Evolutionary conservation across 2,797 vertebrate genomes (phyloP).

Genomic region (Jordanella pulchra): DNA sequence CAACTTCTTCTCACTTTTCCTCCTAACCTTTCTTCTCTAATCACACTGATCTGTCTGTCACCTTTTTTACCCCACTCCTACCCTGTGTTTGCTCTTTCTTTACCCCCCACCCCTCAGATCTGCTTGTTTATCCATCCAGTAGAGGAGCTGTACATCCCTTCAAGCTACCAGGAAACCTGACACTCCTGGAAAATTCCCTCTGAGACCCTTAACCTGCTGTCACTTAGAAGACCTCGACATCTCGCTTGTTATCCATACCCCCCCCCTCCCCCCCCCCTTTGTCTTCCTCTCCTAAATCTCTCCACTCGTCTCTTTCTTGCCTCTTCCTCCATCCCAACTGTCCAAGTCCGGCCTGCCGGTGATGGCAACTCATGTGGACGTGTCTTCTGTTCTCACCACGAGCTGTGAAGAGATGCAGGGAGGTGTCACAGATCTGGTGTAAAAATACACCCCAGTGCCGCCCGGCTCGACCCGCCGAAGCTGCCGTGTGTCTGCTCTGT

Average conservation of each 20-base stretch:
- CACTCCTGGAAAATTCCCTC: constrained; percentile 46
- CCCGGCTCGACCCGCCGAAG: constrained; percentile 47
- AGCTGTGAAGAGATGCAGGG: constrained; percentile 71
- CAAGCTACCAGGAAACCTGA: constrained; percentile 27
- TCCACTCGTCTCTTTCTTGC: constrained; percentile 25
- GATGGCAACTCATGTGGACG: constrained; percentile 72
- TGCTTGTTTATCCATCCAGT: constrained; percentile 30
- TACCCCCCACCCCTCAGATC: constrained; percentile 15
- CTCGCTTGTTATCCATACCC: constrained; percentile 63
- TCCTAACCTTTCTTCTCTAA: constrained; percentile 40
- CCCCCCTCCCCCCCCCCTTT: constrained; percentile 16
- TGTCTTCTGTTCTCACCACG: constrained; percentile 71
- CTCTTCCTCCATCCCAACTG: constrained; percentile 57
- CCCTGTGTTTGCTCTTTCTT: constrained; percentile 34
- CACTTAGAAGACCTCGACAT: constrained; percentile 52
- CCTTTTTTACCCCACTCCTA: background rate
- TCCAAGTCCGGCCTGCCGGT: constrained; percentile 56
- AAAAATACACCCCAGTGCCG: constrained; percentile 69
- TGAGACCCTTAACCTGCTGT: constrained; percentile 36
- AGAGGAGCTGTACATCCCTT: constrained; percentile 9
- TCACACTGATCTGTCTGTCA: constrained; percentile 22
- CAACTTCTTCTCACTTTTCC: constrained; percentile 12
- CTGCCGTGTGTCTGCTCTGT: constrained; percentile 45
- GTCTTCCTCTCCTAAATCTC: constrained; percentile 35
- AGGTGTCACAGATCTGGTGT: constrained; percentile 74